These are phyloP conservation scores for Hydrochoerus hydrochaeris DNA, from an alignment of 2,113 vertebrate species.

Conservation along the genomic window DNA sequence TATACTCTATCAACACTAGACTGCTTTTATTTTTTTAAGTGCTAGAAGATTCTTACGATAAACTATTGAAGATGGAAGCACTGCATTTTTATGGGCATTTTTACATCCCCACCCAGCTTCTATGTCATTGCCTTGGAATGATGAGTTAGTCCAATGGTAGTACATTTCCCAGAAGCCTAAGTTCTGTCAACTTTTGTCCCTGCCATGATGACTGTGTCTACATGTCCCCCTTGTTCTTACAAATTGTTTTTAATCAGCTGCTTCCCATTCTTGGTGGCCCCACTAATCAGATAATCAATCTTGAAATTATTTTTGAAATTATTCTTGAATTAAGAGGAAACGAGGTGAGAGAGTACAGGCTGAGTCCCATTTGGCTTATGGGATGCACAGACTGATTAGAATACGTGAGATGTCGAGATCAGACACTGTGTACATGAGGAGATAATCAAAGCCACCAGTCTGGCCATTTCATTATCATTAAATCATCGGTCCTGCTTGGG, in stretches of 20 bases:
- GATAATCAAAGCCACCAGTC: neutral
- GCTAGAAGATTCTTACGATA: slow-evolving; percentile 26
- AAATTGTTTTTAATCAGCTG: slow-evolving; percentile 45
- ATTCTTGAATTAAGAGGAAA: slow-evolving; percentile 42
- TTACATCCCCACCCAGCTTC: neutral
- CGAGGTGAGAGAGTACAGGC: neutral
- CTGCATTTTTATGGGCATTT: neutral
- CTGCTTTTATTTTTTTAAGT: neutral
- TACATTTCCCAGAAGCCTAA: slow-evolving; percentile 32
- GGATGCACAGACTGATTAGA: neutral
- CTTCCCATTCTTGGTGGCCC: neutral
- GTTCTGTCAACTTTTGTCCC: neutral
- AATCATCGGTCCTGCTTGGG: neutral
- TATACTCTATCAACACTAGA: neutral
- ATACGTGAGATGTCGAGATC: neutral
- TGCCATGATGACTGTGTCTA: neutral
- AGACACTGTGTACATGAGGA: neutral
- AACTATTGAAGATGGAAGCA: slow-evolving; percentile 25
- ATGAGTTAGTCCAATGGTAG: neutral
- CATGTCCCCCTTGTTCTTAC: neutral
- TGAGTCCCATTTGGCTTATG: neutral
- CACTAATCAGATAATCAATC: slow-evolving; percentile 5
- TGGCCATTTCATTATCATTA: neutral
- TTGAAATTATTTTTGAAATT: slow-evolving; percentile 52
- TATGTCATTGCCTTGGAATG: neutral